phyloP scores from a whole-genome alignment of 2,888 invertebrate species.

The Ptilodon capucinus region DNA sequence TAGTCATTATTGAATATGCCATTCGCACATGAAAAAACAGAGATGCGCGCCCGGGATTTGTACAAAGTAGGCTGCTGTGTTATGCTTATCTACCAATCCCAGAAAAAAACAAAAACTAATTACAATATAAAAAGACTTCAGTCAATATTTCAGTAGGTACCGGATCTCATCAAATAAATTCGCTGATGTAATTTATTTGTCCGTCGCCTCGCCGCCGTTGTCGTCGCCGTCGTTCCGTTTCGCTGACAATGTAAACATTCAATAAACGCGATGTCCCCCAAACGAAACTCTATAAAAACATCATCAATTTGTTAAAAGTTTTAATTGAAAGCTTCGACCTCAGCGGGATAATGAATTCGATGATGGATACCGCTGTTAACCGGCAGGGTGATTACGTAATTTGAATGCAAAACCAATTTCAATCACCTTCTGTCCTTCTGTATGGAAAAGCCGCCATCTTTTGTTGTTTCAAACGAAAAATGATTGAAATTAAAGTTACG shows the following conservation, averaged over 20 bases:
- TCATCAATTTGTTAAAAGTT: conserved; percentile 36
- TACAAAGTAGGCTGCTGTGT: no score
- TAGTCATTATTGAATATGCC: no score
- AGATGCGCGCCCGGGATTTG: no score
- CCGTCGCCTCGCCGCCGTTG: not conserved
- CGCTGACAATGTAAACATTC: conserved; percentile 11
- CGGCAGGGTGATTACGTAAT: no score
- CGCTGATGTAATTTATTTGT: not conserved
- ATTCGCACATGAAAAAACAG: no score
- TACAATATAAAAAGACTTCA: not conserved
- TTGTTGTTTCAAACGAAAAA: no score
- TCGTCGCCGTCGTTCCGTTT: not conserved
- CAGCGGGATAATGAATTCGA: conserved; percentile 8
- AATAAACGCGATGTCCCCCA: conserved; percentile 4
- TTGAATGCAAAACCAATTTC: no score
- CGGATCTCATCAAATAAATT: not conserved
- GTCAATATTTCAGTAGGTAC: not conserved
- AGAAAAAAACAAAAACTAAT: no score
- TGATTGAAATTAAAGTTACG: no score
- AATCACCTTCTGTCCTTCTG: no score
- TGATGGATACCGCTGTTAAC: conserved; percentile 9
- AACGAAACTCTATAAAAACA: conserved; percentile 23
- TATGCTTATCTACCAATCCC: no score
- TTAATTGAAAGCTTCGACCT: conserved; percentile 39
- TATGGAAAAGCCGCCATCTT: no score